These are phyloP conservation scores for Ornithorhynchus anatinus DNA, from an alignment of 2,113 vertebrate species.

Conservation along the genomic window DNA sequence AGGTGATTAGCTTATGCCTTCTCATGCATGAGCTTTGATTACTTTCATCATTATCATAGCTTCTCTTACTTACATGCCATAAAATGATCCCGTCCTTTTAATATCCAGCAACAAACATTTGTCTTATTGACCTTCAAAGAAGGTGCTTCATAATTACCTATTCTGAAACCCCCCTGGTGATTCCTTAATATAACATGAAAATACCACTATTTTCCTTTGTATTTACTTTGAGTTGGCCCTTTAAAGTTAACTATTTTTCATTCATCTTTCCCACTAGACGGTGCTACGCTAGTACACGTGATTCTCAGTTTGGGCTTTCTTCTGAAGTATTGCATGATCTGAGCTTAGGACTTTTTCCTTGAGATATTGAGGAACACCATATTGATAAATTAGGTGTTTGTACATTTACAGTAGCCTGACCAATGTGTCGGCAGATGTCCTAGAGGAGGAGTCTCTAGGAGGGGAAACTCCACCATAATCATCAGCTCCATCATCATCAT, in stretches of 20 bases:
- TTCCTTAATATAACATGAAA: slow-evolving; percentile 23
- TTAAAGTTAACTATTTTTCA: slow-evolving; percentile 35
- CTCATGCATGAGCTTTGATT: slow-evolving; percentile 52
- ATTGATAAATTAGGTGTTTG: no score
- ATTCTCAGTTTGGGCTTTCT: no score
- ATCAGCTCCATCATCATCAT: no score
- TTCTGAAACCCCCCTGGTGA: slow-evolving; percentile 16
- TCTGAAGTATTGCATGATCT: no score
- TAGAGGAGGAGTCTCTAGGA: no score
- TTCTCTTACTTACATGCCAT: slow-evolving; percentile 36
- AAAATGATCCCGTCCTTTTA: slow-evolving; percentile 54
- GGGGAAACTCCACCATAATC: no score
- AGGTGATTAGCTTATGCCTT: slow-evolving; percentile 37
- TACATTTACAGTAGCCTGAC: no score
- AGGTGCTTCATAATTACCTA: slow-evolving; percentile 1
- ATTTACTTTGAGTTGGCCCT: slow-evolving; percentile 9
- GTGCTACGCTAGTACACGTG: slow-evolving; percentile 69
- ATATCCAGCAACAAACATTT: slow-evolving; percentile 51
- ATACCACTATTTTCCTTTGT: slow-evolving; percentile 10
- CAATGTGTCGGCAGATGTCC: no score
- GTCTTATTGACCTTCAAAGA: slow-evolving; percentile 48
- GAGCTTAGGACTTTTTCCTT: no score
- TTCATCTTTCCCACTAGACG: slow-evolving; percentile 75
- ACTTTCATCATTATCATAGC: slow-evolving; percentile 52
- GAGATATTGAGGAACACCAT: no score